Evolutionary conservation across 2,888 invertebrate species (phyloP), one percentile per base, ranked within the genome.

Genomic region (Trimorus sp.): DNA sequence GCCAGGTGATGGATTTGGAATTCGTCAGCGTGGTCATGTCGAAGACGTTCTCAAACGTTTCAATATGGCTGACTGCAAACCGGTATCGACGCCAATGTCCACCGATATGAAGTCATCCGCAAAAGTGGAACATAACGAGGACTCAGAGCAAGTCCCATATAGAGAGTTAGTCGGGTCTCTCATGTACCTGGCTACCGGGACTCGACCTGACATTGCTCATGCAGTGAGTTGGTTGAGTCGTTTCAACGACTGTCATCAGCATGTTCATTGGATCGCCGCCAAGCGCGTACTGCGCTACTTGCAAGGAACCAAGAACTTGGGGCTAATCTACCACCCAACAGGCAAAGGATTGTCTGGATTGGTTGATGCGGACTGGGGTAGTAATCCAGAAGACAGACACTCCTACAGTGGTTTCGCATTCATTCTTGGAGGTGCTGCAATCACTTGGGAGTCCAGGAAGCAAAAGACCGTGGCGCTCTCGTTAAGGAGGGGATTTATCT

Each of bases 191-290:
- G 59, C 69, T 4, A 38, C 16, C 14, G 59, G 48, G 7, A 69
- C 59, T 5, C 45, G 59, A 49, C 59, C 59, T 6, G 68, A 68
- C 26, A 66, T 66, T 9, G 40, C 42, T 2, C 56, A 66, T 7
- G 54, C 37, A 5, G 68, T 68, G n/a, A 68, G 56, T 14, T 9
- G 14, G n/a, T 26, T 65, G n/a, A 65, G 65, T 65, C 37, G 48
- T 1, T 65, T 53, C 15, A 59, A 59, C 42, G 59, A 59, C 42
- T 40, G 42, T 12, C 59, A 59, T 42, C 59, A 42, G 15, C 40
- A 38, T 6, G 59, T 14, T 15, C 59, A 59, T 16, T 59, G 59
- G 42, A 42, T 42, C 7, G 59, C 59, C 12, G 59, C 59, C 0
- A 56, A 56, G n/a, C 56, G 56, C 37, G 56, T 56, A 7, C n/a